Base-by-base conservation (phyloP, 2,797 vertebrate genomes). In the Falco peregrinus region DNA sequence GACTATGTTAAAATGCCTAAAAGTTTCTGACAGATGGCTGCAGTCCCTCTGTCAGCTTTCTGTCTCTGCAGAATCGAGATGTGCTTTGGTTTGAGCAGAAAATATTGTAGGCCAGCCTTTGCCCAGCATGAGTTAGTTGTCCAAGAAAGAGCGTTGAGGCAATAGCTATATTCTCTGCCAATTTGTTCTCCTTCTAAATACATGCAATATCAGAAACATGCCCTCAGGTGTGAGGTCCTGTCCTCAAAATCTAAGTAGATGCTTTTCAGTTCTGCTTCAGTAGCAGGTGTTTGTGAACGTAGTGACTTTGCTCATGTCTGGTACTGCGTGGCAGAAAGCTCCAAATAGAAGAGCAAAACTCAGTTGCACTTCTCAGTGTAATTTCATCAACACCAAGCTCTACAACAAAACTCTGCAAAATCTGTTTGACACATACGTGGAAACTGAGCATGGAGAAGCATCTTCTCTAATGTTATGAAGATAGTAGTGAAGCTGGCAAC, bases 21-120 rank as follows among this genome's bases (percentile, higher is more conserved):
- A 94, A 95, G 86, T 96, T 96, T 84, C 37, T 74, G 71, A 75
- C 24, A 90, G 77, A 47, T 91, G 65, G 13, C 82, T 97, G 35
- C 56, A 65, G 77, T 87, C 71, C 60, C 13, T 6, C 64, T 84
- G 54, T 59, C 56, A 6, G 57, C 65, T 90, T 86, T 92, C 87
- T 90, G 0, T 50, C 19, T 1, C 54, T 51, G 48, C 68, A 77
- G 57, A 61, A 71, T 73, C 68, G 87, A 74, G 24, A n/a, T 59
- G 16, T 17, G 28, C 31, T 39, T 89, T n/a, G 21, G 43, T 67
- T 43, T 56, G 74, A 90, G 74, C 86, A 89, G 81, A 53, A 81
- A 51, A 43, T 48, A 35, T 24, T 64, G 14, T 22, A 57, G 64
- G 20, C 16, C 64, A 57, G 14, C 57, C 61, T 94, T 61, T 2